Evolutionary conservation across 2,113 vertebrate genomes (phyloP), one percentile per base, ranked within the genome.

Genomic region (Cynopterus brachyotis): DNA sequence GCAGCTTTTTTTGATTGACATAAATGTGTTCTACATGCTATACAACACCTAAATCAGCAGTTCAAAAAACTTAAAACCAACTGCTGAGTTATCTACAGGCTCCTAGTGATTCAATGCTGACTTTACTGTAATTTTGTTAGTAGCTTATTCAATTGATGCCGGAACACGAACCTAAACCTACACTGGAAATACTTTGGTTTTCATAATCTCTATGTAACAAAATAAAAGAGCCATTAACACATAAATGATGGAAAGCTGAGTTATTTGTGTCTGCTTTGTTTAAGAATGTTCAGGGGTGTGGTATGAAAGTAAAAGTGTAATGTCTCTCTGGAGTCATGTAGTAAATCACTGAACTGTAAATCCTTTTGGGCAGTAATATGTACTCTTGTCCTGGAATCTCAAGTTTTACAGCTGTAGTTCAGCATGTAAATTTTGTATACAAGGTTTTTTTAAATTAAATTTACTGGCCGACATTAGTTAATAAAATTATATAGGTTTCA

Each of bases 191-290:
- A 86, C 64, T 91, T 86, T 87, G 30, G 26, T 88, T 97, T 94
- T 84, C 60, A 72, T 70, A 92, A 79, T 96, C 93, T 93, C 66
- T 59, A 28, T 73, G 50, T 86, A 28, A 64, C 66, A 50, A 82
- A 96, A 72, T 95, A 86, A 86, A 95, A 45, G 70, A 96, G 42
- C 81, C 72, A 82, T 73, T 97, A 91, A 82, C 85, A 92, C 32
- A 45, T 92, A 95, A 67, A 35, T 28, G 50, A 72, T 70, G 37
- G 50, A 66, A 96, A 78, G 16, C 53, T 55, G n/a, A 62, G 35
- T 73, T 96, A 11, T 59, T 84, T 50, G 67, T 79, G n/a, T 22
- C 32, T 86, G 42, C 47, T 66, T 85, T 50, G 80, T 60, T 37
- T 78, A 87, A 91, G 53, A 70, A 26, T 35, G 28, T 78, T 26